These are phyloP conservation scores for Chionoecetes opilio DNA, from an alignment of 1,140 invertebrate species.

Conservation along the genomic window DNA sequence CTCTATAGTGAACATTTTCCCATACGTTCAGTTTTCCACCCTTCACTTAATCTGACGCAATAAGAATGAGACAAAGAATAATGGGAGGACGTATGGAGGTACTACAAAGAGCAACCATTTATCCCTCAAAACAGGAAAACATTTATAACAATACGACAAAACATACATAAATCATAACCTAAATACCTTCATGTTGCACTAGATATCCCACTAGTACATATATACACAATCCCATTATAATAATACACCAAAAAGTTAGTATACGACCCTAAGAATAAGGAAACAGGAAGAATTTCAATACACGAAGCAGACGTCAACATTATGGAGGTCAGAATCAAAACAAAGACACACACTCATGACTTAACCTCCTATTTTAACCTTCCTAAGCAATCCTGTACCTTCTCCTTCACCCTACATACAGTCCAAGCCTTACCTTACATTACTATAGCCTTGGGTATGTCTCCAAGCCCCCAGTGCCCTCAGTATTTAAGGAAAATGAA, in stretches of 20 bases:
- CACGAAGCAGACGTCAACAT: slow-evolving; percentile 35
- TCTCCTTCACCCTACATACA: not conserved
- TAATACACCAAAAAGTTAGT: not conserved
- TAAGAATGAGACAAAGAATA: no score
- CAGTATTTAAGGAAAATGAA: not conserved
- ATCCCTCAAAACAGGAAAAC: not conserved
- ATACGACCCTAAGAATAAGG: no score
- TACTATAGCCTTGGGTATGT: not conserved
- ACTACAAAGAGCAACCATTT: no score
- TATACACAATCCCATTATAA: no score
- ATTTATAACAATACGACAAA: not conserved
- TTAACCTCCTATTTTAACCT: not conserved
- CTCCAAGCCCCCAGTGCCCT: not conserved
- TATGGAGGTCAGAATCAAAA: slow-evolving; percentile 73
- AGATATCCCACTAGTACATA: no score
- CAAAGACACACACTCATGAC: slow-evolving; percentile 47
- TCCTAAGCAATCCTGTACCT: not conserved
- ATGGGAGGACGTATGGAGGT: no score
- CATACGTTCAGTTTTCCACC: no score
- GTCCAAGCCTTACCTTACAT: slow-evolving; percentile 57
- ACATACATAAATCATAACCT: not conserved
- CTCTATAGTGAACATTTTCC: no score
- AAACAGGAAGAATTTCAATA: not conserved
- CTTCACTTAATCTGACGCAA: no score
- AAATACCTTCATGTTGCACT: not conserved